Percentiles rank a stretch among this genome's conserved stretches.
Evolutionary conservation across 2,888 invertebrate genomes (phyloP).

Genomic region (Tetheella fluctuosa): DNA sequence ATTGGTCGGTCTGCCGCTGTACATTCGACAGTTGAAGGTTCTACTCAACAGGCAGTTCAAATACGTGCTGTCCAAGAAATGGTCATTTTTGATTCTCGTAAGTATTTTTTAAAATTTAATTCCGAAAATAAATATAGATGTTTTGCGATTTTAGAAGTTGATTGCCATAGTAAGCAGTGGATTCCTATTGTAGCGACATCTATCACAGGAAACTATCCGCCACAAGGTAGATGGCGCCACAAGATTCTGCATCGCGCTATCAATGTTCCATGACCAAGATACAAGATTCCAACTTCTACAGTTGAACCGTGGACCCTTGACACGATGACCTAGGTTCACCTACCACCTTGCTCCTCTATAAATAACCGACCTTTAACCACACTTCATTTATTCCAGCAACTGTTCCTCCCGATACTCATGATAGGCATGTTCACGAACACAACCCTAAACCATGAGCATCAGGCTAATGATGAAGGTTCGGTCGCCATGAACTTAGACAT

Average conservation of each 20-base stretch:
- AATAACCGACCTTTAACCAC: too few species aligned
- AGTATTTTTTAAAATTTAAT: constrained; percentile 26
- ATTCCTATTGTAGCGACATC: too few species aligned
- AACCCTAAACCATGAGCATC: constrained; percentile 28
- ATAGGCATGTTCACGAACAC: constrained; percentile 37
- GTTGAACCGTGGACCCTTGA: too few species aligned
- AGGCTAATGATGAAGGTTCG: not conserved
- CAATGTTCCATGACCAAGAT: too few species aligned
- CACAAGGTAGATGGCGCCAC: too few species aligned
- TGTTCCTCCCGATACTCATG: constrained; percentile 49
- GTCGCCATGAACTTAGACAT: constrained; percentile 43
- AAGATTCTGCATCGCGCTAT: too few species aligned
- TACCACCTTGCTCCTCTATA: too few species aligned
- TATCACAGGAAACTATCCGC: too few species aligned
- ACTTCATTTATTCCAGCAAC: constrained; percentile 58
- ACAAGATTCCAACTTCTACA: too few species aligned
- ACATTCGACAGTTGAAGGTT: constrained; percentile 46
- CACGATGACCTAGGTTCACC: too few species aligned
- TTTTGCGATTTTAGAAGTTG: too few species aligned
- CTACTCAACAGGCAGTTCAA: constrained; percentile 57
- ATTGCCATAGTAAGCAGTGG: too few species aligned
- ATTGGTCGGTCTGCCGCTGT: constrained; percentile 44
- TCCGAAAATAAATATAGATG: not conserved
- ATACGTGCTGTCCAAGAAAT: constrained; percentile 47
- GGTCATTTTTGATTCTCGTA: constrained; percentile 55